Percentiles rank a stretch among this genome's conserved stretches.
Conservation (phyloP, 2,113 vertebrate species). For the Pseudolaguvia tuberculata region DNA sequence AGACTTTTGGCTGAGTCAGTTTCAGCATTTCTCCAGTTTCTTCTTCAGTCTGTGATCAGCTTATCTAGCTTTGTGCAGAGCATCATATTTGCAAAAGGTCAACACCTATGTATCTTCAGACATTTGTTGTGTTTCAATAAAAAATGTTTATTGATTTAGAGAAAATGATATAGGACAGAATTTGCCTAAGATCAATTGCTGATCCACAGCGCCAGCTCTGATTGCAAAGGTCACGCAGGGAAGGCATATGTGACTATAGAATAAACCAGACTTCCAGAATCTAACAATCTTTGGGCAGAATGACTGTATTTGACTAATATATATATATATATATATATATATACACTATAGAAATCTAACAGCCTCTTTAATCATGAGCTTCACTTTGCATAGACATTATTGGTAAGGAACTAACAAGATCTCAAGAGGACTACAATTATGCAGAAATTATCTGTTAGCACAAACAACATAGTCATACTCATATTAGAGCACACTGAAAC, state of each 20-base stretch:
- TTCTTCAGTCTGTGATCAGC: slow-evolving; percentile 2
- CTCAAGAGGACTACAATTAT: too few relatives aligned
- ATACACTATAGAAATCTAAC: slow-evolving; percentile 2
- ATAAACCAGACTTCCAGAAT: slow-evolving; percentile 27
- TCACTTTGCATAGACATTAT: background rate
- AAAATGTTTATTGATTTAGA: slow-evolving; percentile 48
- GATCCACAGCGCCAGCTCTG: slow-evolving; percentile 27
- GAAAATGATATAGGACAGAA: slow-evolving; percentile 34
- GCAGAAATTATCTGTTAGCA: too few relatives aligned
- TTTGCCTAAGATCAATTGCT: slow-evolving; percentile 28
- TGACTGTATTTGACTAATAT: too few relatives aligned
- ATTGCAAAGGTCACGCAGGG: slow-evolving; percentile 40
- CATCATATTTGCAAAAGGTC: slow-evolving; percentile 54
- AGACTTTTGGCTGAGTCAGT: slow-evolving; percentile 28
- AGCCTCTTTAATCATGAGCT: background rate
- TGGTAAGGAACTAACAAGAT: too few relatives aligned
- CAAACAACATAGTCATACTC: too few relatives aligned
- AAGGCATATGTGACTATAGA: slow-evolving; percentile 54
- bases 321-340: too few relatives aligned
- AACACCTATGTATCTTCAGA: slow-evolving; percentile 38
- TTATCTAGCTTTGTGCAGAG: slow-evolving; percentile 42
- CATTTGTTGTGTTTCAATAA: slow-evolving; percentile 51
- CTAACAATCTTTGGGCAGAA: slow-evolving; percentile 25
- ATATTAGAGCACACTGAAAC: too few relatives aligned
- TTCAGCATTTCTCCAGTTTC: background rate